Conservation (phyloP, 2,113 vertebrate species). For the Brachionichthys hirsutus region DNA sequence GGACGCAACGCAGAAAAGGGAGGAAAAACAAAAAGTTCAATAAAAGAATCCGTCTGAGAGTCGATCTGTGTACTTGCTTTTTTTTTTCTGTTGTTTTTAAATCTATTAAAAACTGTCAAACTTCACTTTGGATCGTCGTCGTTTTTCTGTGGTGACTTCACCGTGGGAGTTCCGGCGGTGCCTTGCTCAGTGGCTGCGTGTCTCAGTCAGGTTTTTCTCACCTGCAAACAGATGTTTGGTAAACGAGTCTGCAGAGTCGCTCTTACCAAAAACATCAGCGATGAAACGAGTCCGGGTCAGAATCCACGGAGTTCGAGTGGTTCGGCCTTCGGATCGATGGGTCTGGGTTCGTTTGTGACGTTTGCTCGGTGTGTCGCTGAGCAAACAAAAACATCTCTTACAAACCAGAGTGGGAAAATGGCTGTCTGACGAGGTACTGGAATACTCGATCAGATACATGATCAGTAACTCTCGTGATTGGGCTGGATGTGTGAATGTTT, state of each 20-base stretch:
- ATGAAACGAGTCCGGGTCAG: not conserved
- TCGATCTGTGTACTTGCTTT: slow-evolving; percentile 75
- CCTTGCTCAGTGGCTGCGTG: slow-evolving; percentile 27
- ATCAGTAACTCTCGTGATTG: too few species aligned
- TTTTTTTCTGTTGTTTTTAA: slow-evolving; percentile 80
- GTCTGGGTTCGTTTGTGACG: not conserved
- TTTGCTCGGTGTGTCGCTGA: not conserved
- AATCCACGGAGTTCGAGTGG: too few species aligned
- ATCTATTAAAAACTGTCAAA: slow-evolving; percentile 81
- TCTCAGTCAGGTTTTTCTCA: slow-evolving; percentile 68
- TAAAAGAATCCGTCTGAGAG: slow-evolving; percentile 29
- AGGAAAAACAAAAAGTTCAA: slow-evolving; percentile 11
- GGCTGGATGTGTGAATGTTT: too few species aligned
- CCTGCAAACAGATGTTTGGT: slow-evolving; percentile 81
- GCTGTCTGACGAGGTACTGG: not conserved
- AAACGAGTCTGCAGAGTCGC: slow-evolving; percentile 39
- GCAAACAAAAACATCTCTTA: slow-evolving; percentile 21
- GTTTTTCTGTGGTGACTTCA: slow-evolving; percentile 35
- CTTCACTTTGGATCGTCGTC: slow-evolving; percentile 66
- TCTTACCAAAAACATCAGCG: slow-evolving; percentile 14
- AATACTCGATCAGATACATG: not conserved
- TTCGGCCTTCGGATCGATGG: too few species aligned
- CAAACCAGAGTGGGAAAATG: slow-evolving; percentile 37
- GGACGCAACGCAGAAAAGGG: slow-evolving; percentile 43
- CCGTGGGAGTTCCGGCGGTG: not conserved